phyloP scores from a whole-genome alignment of 2,888 invertebrate genomes.

The Teleiodes luculella region DNA sequence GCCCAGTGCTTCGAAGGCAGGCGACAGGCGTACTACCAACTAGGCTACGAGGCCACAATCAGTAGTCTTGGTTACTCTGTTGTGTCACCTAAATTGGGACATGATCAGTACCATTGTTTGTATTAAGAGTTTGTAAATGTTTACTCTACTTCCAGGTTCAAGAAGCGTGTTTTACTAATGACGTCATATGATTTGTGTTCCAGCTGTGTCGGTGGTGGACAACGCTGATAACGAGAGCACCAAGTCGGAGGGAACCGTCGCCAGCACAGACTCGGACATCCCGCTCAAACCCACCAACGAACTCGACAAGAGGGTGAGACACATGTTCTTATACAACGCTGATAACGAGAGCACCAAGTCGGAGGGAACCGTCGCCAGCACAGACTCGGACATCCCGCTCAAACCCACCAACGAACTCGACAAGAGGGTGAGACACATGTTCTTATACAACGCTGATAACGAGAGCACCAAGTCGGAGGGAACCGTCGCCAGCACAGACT shows the following conservation, averaged over 20 bases:
- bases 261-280: constrained; percentile 84
- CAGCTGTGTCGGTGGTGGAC: constrained; percentile 55
- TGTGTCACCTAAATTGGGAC: too few relatives aligned
- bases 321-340: too few relatives aligned
- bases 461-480: constrained; percentile 82
- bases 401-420: constrained; percentile 73
- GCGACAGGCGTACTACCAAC: too few relatives aligned
- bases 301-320: constrained; percentile 36
- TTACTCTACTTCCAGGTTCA: too few relatives aligned
- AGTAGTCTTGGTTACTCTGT: too few relatives aligned
- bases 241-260: constrained; percentile 74
- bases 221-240: constrained; percentile 86
- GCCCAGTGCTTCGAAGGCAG: too few relatives aligned
- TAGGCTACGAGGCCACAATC: too few relatives aligned
- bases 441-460: too few relatives aligned
- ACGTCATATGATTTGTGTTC: neutral
- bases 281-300: constrained; percentile 79
- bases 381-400: constrained; percentile 83
- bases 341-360: constrained; percentile 85
- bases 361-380: constrained; percentile 78
- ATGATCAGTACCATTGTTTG: too few relatives aligned
- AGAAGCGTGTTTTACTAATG: neutral
- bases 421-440: constrained; percentile 44
- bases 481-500: constrained; percentile 82
- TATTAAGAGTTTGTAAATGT: too few relatives aligned